phyloP scores from a whole-genome alignment of 30 jellyfish, hydroid and myxozoan genomes.

The Morbakka virulenta region DNA sequence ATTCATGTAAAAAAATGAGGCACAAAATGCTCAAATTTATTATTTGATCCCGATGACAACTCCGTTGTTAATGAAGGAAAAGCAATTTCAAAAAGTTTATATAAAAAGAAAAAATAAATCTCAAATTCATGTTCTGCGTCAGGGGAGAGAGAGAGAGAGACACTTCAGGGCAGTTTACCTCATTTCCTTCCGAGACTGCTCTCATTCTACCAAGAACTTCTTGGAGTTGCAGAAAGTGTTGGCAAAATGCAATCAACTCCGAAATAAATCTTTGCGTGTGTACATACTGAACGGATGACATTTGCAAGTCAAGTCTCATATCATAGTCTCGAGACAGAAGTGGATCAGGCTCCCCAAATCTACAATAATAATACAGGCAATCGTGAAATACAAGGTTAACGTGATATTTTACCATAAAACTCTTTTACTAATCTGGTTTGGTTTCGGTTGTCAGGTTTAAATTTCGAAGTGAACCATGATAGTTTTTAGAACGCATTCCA shows the following conservation, averaged over 20 bases:
- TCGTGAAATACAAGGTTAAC: no score
- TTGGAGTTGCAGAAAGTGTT: slow-evolving; percentile 89
- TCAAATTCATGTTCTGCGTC: no score
- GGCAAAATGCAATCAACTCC: slow-evolving; percentile 93
- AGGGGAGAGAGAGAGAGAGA: no score
- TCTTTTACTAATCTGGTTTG: no score
- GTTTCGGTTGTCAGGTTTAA: no score
- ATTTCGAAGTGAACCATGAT: no score
- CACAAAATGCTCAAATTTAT: neutral
- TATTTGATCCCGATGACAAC: no score
- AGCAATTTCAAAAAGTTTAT: neutral
- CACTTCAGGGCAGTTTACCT: no score
- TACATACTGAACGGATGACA: slow-evolving; percentile 91
- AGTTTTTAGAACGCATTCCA: no score
- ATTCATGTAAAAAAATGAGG: neutral
- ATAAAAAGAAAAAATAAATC: neutral
- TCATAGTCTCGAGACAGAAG: slow-evolving; percentile 69
- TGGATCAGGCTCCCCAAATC: slow-evolving; percentile 94
- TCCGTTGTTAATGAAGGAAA: no score
- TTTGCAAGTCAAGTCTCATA: slow-evolving; percentile 67
- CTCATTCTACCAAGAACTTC: slow-evolving; percentile 99
- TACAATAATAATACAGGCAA: neutral
- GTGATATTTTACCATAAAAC: no score
- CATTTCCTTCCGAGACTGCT: slow-evolving; percentile 91
- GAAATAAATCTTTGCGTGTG: slow-evolving; percentile 93